A percentile compares a stretch with the other conserved stretches of the same genome.
Conservation (phyloP, 1,140 invertebrate genomes). For the Drosophila navojoa region DNA sequence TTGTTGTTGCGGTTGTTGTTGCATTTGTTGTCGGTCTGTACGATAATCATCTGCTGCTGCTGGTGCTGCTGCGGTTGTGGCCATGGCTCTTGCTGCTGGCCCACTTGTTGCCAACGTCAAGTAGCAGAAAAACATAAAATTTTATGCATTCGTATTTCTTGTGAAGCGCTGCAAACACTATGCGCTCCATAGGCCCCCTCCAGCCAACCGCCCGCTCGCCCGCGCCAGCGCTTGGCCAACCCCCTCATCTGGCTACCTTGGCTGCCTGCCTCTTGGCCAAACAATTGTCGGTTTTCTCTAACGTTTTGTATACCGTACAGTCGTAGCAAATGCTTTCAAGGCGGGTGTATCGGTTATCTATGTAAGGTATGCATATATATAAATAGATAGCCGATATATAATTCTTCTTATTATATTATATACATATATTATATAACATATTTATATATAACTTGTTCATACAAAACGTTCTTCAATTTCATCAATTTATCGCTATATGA, state of each 20-base stretch:
- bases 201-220: neutral
- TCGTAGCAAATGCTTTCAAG: neutral
- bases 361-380: neutral
- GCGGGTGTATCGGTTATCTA: neutral
- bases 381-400: too few species aligned
- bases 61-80: slow-evolving; percentile 64
- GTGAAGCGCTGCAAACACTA: slow-evolving; percentile 65
- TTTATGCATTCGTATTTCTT: slow-evolving; percentile 82
- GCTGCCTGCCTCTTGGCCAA: slow-evolving; percentile 37
- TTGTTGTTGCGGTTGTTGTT: slow-evolving; percentile 30
- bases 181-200: slow-evolving; percentile 15
- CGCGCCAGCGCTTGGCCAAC: neutral
- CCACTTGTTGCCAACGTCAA: slow-evolving; percentile 80
- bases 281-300: slow-evolving; percentile 81
- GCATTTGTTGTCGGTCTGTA: slow-evolving; percentile 32
- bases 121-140: slow-evolving; percentile 82
- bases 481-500: neutral
- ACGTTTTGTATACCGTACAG: slow-evolving; percentile 46
- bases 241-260: slow-evolving; percentile 5
- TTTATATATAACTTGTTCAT: too few species aligned
- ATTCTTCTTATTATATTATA: too few species aligned
- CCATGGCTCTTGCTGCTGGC: slow-evolving; percentile 68
- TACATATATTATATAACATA: too few species aligned
- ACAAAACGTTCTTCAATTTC: too few species aligned
- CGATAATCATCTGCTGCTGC: slow-evolving; percentile 55